These are phyloP conservation scores for Tethea ocularis DNA, from an alignment of 2,888 invertebrate genomes.

Conservation along the genomic window DNA sequence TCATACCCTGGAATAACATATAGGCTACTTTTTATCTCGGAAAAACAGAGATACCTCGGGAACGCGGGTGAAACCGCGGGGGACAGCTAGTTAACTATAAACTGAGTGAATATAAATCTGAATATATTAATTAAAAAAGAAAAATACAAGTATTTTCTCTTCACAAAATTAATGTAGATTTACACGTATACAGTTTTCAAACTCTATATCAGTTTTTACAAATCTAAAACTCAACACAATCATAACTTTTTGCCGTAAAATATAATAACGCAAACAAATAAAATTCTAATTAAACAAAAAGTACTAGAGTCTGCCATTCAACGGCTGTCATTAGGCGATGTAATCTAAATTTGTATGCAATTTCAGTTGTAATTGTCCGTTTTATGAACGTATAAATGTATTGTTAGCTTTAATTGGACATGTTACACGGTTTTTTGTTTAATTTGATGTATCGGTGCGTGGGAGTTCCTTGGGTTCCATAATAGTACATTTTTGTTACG, in stretches of 20 bases:
- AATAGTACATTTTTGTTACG: background rate
- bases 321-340: background rate
- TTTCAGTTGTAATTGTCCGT: background rate
- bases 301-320: background rate
- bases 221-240: background rate
- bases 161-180: too few relatives aligned
- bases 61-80: too few relatives aligned
- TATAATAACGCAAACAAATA: background rate
- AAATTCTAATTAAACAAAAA: constrained; percentile 1
- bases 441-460: constrained; percentile 1
- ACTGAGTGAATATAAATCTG: too few relatives aligned
- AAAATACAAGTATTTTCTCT: too few relatives aligned
- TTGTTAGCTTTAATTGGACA: background rate
- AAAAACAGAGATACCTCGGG: too few relatives aligned
- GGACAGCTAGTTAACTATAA: too few relatives aligned
- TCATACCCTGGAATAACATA: too few relatives aligned
- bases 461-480: background rate
- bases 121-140: too few relatives aligned
- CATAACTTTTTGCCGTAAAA: background rate
- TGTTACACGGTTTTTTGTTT: constrained; percentile 4
- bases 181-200: too few relatives aligned
- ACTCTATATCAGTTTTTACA: background rate
- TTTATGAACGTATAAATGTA: background rate
- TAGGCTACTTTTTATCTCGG: too few relatives aligned
- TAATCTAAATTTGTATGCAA: constrained; percentile 5